Base-by-base conservation (phyloP, 2,113 vertebrate genomes). In the Crotalus horridus region DNA sequence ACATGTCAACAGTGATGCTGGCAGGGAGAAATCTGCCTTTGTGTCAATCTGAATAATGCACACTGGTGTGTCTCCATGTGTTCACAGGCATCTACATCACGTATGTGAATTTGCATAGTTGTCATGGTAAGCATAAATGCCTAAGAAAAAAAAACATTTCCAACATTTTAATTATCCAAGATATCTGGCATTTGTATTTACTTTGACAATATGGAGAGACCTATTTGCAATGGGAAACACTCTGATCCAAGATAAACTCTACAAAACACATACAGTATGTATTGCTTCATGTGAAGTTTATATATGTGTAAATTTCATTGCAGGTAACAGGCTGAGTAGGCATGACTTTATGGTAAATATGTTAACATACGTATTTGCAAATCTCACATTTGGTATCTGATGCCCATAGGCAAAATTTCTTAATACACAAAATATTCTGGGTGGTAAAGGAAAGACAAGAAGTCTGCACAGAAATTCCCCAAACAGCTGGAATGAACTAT, bases 141-240 rank as follows among this genome's bases (percentile, higher is more conserved):
- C 2, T 26, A 39, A 39, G 53, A 4, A 69, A 89, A 69, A 89
- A 46, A 88, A 6, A 81, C 51, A 81, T 51, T 69, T 81, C n/a
- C 51, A 85, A 11, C 6, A 46, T 39, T 89, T 39, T 6, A 15
- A 33, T 56, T 85, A 85, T 5, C 58, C 24, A 29, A 21, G 0
- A 0, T 0, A 0, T 24, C 2, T 58, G 64, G 0, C 0, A 0
- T n/a, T 1, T 64, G 55, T 0, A 0, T 23, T 87, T 85, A 8
- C 5, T 0, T 29, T 9, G 81, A 23, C 85, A 46, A 0, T 0
- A 46, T 29, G 59, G 90, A n/a, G 0, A 53, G 61, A 56, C 56
- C 12, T 20, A 11, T 59, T 5, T 26, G 12, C 81, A 29, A 26
- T 55, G 90, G 81, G 43, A 87, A 91, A 86, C 39, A 12, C n/a